Percentiles rank a stretch among this genome's conserved stretches.
These are phyloP conservation scores for Drosophila bipectinata DNA, from an alignment of 1,140 invertebrate species.

Conservation along the genomic window DNA sequence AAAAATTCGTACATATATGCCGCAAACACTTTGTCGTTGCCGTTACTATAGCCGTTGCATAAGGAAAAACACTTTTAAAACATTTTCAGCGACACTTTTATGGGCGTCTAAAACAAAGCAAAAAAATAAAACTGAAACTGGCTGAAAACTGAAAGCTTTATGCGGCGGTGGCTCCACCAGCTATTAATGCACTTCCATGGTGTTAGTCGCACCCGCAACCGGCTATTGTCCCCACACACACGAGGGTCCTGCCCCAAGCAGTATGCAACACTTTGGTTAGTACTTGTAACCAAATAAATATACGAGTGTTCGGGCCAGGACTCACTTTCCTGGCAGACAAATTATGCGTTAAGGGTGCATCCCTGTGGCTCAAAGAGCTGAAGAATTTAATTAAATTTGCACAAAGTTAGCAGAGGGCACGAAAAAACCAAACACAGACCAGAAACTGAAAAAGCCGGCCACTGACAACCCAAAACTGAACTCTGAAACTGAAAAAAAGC, in stretches of 20 bases:
- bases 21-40: conserved; percentile 47
- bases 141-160: conserved; percentile 16
- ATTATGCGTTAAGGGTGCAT: conserved; percentile 68
- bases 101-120: conserved; percentile 45
- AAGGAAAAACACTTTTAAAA: conserved; percentile 52
- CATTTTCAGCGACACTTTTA: conserved; percentile 35
- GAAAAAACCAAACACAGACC: conserved; percentile 25
- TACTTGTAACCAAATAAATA: not conserved
- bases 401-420: conserved; percentile 37
- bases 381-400: conserved; percentile 76
- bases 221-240: not conserved
- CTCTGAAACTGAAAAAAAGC: conserved; percentile 6
- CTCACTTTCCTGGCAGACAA: conserved; percentile 42
- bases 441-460: conserved; percentile 4
- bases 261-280: conserved; percentile 22
- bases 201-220: conserved; percentile 5
- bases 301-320: not conserved
- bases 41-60: conserved; percentile 43
- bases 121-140: conserved; percentile 10
- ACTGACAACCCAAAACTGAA: conserved; percentile 21
- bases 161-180: not conserved
- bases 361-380: conserved; percentile 66
- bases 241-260: conserved; percentile 17
- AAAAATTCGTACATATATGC: conserved; percentile 18
- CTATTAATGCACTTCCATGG: conserved; percentile 38